A percentile compares a stretch with the other conserved stretches of the same genome.
These are phyloP conservation scores for Phoxinus dragarum DNA, from an alignment of 2,797 vertebrate genomes.

Conservation along the genomic window DNA sequence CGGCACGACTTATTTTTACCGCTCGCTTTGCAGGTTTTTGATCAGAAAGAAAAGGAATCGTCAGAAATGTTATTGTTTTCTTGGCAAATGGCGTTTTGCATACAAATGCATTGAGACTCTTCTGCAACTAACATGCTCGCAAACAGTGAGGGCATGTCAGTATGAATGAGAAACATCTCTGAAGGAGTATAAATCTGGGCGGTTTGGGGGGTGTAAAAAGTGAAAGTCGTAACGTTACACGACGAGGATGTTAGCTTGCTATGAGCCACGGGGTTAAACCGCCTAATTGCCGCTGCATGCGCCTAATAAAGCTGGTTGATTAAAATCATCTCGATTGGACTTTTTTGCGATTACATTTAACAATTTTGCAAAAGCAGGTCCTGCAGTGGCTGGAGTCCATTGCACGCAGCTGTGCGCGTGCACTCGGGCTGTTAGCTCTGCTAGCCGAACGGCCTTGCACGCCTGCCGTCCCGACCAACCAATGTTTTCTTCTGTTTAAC, in stretches of 20 bases:
- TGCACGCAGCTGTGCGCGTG: slow-evolving; percentile 60
- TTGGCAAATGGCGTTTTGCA: slow-evolving; percentile 30
- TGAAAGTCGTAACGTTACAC: slow-evolving; percentile 65
- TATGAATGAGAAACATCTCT: slow-evolving; percentile 47
- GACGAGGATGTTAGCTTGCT: slow-evolving; percentile 42
- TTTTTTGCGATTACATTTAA: background rate
- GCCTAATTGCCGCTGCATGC: background rate
- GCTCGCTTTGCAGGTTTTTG: slow-evolving; percentile 60
- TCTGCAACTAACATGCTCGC: background rate
- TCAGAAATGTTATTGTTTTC: slow-evolving; percentile 39
- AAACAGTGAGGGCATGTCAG: background rate
- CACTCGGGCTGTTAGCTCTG: slow-evolving; percentile 66
- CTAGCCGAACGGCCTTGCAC: slow-evolving; percentile 69
- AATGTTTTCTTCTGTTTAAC: slow-evolving; percentile 73
- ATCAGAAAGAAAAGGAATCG: slow-evolving; percentile 59
- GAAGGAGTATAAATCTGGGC: slow-evolving; percentile 66
- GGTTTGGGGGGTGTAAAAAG: slow-evolving; percentile 67
- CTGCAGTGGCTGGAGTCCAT: slow-evolving; percentile 19
- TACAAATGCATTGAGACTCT: slow-evolving; percentile 5
- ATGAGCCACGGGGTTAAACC: slow-evolving; percentile 25
- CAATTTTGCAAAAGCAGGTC: slow-evolving; percentile 42
- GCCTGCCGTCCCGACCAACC: slow-evolving; percentile 60
- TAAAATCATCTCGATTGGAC: background rate
- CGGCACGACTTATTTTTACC: slow-evolving; percentile 57
- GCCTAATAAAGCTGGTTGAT: background rate